These are phyloP conservation scores for Euleptes europaea DNA, from an alignment of 2,113 vertebrate species.

Conservation along the genomic window DNA sequence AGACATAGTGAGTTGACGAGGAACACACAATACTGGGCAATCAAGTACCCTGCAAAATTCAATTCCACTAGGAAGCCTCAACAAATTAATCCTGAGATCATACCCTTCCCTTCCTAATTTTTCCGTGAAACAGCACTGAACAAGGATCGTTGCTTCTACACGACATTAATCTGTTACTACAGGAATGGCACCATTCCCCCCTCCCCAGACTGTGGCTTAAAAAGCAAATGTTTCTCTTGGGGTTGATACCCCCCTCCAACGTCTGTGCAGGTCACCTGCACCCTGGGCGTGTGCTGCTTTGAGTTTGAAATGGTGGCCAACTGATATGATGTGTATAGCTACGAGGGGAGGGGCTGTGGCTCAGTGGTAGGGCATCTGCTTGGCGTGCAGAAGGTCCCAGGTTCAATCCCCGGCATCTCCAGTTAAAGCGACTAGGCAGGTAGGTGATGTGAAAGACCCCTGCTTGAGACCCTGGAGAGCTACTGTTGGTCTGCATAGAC, in stretches of 20 bases:
- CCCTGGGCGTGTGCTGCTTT: background rate
- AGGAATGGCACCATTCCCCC: background rate
- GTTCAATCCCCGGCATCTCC: no score
- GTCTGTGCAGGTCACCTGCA: background rate
- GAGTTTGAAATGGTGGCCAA: background rate
- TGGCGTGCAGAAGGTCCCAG: no score
- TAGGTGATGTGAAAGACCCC: no score
- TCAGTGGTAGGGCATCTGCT: no score
- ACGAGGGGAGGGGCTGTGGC: no score
- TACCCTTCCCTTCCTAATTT: background rate
- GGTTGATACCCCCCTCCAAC: background rate
- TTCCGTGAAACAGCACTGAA: constrained; percentile 5
- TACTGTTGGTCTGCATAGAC: no score
- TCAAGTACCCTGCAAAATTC: constrained; percentile 16
- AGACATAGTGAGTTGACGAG: constrained; percentile 30
- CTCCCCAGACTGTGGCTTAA: background rate
- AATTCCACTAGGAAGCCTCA: background rate
- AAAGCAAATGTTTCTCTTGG: background rate
- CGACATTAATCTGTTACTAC: background rate
- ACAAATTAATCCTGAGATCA: background rate
- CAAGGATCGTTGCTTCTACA: background rate
- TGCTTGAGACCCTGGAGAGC: no score
- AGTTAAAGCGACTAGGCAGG: no score
- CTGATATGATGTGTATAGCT: background rate
- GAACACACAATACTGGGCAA: constrained; percentile 18